Percentiles rank a stretch among this genome's conserved stretches.
Evolutionary conservation across 2,888 invertebrate species (phyloP).

Genomic region (Oscheius sp.): DNA sequence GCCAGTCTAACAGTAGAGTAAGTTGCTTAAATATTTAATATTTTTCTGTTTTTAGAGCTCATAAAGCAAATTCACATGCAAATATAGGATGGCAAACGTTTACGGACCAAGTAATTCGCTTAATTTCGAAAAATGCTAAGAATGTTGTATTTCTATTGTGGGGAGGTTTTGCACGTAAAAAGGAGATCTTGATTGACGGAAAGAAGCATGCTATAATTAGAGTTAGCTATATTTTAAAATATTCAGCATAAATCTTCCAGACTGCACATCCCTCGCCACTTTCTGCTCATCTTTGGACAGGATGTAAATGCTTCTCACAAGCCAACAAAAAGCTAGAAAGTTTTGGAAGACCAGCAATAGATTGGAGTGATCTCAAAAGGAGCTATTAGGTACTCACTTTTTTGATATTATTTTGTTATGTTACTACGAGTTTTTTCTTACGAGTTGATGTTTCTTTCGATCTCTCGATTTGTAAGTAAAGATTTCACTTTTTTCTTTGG

Average conservation of each 20-base stretch:
- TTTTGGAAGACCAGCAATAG: slow-evolving; percentile 53
- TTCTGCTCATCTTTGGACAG: slow-evolving; percentile 75
- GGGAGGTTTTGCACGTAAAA: slow-evolving; percentile 76
- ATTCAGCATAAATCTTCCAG: too few species aligned
- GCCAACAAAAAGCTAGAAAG: slow-evolving; percentile 74
- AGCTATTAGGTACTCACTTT: neutral
- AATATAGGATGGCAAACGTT: slow-evolving; percentile 77
- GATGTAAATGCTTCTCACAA: slow-evolving; percentile 76
- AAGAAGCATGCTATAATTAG: slow-evolving; percentile 69
- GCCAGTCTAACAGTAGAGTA: slow-evolving; percentile 69
- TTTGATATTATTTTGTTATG: neutral
- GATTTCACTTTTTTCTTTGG: too few species aligned
- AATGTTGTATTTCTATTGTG: slow-evolving; percentile 76
- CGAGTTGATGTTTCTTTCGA: neutral
- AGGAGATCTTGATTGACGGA: slow-evolving; percentile 72
- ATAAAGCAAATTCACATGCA: slow-evolving; percentile 76
- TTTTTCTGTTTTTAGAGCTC: slow-evolving; percentile 67
- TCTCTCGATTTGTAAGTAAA: neutral
- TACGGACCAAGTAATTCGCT: slow-evolving; percentile 72
- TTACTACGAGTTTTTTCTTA: neutral
- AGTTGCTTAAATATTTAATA: neutral
- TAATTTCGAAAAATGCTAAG: slow-evolving; percentile 38
- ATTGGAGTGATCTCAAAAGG: slow-evolving; percentile 52
- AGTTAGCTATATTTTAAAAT: too few species aligned
- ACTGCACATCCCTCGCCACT: slow-evolving; percentile 77